Conservation (phyloP, 2,113 vertebrate species). For the Tachysurus vachellii region DNA sequence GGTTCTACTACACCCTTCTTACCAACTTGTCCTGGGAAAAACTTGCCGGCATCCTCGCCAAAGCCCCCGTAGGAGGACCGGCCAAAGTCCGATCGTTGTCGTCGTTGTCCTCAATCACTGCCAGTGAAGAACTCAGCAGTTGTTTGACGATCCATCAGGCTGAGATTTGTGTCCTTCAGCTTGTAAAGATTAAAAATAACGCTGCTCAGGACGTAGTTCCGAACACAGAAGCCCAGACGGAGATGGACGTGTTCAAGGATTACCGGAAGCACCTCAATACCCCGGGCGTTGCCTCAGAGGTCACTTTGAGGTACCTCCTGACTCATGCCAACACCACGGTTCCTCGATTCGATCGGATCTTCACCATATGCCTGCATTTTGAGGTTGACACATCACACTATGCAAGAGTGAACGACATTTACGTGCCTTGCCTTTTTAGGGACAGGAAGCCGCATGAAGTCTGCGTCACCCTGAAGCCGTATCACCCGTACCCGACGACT, state of each 20-base stretch:
- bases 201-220: background rate
- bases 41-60: slow-evolving; percentile 67
- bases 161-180: slow-evolving; percentile 57
- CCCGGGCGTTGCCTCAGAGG: slow-evolving; percentile 61
- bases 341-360: slow-evolving; percentile 70
- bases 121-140: slow-evolving; percentile 76
- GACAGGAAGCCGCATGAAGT: slow-evolving; percentile 62
- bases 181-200: slow-evolving; percentile 52
- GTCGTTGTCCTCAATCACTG: slow-evolving; percentile 74
- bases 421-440: slow-evolving; percentile 73
- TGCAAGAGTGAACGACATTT: slow-evolving; percentile 70
- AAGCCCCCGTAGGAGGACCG: slow-evolving; percentile 64
- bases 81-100: slow-evolving; percentile 74
- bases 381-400: slow-evolving; percentile 68
- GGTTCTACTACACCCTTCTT: slow-evolving; percentile 85
- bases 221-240: background rate
- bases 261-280: slow-evolving; percentile 69
- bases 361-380: slow-evolving; percentile 81
- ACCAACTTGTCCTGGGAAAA: slow-evolving; percentile 80
- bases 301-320: slow-evolving; percentile 70
- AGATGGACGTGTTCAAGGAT: slow-evolving; percentile 33
- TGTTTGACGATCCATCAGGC: slow-evolving; percentile 73
- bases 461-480: slow-evolving; percentile 72
- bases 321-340: slow-evolving; percentile 52
- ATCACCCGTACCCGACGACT: slow-evolving; percentile 69